Base-by-base conservation (phyloP, 2,113 vertebrate species). In the Leptodactylus fuscus region DNA sequence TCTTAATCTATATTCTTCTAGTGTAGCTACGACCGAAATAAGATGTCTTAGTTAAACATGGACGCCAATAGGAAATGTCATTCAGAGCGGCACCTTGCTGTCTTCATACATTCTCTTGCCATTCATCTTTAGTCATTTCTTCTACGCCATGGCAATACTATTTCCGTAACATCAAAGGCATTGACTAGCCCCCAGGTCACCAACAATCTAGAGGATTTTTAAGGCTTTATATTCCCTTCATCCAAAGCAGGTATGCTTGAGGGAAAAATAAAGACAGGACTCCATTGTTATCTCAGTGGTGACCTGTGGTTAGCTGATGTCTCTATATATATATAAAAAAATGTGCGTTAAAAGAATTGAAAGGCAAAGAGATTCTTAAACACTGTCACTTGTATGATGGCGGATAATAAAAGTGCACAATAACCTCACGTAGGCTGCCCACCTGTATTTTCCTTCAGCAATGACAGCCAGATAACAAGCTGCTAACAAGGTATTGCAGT, bases 401-500 rank as follows among this genome's bases (percentile, higher is more conserved):
- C 22, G 22, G 41, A 51, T 74, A 83, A 62, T 74, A 16, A 58
- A 60, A 60, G 81, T 22, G 22, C 51, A 75, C 69, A 36, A 83
- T 83, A 62, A 71, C 69, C 34, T 75, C 71, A 44, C 48, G 32
- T 44, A 5, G 53, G 71, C 53, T 62, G 36, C 36, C 51, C 49
- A 83, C 69, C 81, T 58, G 67, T 75, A 82, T 48, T 62, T 83
- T 75, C 82, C 71, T 62, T 46, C 53, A 34, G 69, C 82, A 83
- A 44, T 34, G 82, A 75, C 71, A 62, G 49, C 34, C 24, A 62
- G 70, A 73, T 76, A 62, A 75, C 82, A 74, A 83, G 82, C 53
- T 46, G 53, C 82, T 83, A 83, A 83, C 70, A 83, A 83, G 70
- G 82, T 44, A 22, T n/a, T 46, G 6, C 53, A 46, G 82, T 83